Conservation (phyloP, 2,797 vertebrate species). For the Spea hammondii region DNA sequence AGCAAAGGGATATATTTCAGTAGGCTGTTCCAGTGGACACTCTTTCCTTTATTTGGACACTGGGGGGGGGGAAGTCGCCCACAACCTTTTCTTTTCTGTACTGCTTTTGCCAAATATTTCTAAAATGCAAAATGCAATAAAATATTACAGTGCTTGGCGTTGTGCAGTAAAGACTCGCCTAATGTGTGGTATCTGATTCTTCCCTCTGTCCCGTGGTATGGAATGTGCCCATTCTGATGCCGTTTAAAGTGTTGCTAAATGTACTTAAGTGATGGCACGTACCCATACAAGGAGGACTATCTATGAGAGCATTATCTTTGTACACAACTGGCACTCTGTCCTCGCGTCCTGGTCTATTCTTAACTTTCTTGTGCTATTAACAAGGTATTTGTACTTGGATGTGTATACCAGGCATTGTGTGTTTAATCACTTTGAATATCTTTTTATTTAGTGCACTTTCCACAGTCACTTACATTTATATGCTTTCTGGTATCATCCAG, state of each 20-base stretch:
- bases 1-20: neutral
- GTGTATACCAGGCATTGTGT: no score
- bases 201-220: neutral
- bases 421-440: no score
- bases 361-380: neutral
- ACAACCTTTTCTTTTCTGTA: neutral
- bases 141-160: slow-evolving; percentile 31
- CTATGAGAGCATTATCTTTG: slow-evolving; percentile 2
- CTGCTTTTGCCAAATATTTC: slow-evolving; percentile 29
- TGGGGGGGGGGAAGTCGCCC: neutral
- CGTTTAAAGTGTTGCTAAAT: neutral
- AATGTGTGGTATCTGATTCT: slow-evolving; percentile 11
- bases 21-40: neutral
- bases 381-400: no score
- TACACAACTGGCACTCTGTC: neutral
- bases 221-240: neutral
- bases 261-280: neutral
- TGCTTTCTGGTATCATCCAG: no score
- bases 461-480: no score
- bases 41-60: neutral
- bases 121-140: slow-evolving; percentile 20
- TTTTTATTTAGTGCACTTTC: no score
- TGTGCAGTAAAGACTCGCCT: slow-evolving; percentile 29
- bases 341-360: neutral
- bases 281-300: neutral